These are phyloP conservation scores for Nasonia longicornis DNA, from an alignment of 1,140 invertebrate species.

Conservation along the genomic window DNA sequence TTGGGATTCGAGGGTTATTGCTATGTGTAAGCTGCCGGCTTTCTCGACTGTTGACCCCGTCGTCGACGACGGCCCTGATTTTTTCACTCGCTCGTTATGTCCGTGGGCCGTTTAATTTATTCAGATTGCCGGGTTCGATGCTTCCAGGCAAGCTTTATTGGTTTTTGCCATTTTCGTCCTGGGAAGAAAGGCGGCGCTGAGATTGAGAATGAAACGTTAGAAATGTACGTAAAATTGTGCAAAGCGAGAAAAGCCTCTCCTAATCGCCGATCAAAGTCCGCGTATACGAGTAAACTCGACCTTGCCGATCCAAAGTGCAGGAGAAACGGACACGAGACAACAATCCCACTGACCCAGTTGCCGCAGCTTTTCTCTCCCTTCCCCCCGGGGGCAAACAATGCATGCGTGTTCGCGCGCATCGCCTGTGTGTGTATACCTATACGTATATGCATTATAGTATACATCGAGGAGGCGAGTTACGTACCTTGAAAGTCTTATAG, in stretches of 20 bases:
- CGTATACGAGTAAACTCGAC: neutral
- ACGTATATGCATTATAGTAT: neutral
- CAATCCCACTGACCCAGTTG: constrained; percentile 37
- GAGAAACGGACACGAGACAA: constrained; percentile 1
- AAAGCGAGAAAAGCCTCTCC: no score
- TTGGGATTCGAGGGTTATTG: neutral
- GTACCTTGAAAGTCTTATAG: constrained; percentile 92
- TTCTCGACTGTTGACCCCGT: neutral
- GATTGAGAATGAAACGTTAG: no score
- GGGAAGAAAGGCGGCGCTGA: no score
- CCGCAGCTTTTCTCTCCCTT: neutral
- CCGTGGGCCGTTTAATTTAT: neutral
- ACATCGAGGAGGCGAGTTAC: constrained; percentile 47
- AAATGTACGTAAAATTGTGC: no score
- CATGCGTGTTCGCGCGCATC: neutral
- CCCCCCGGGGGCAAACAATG: neutral
- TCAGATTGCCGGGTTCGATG: neutral
- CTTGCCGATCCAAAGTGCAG: neutral
- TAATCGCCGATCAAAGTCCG: no score
- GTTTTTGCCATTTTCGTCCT: no score
- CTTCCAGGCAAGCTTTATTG: no score
- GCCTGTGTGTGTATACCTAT: neutral
- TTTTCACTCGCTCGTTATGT: neutral
- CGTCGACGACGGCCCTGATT: neutral
- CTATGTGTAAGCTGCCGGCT: neutral